Percentiles rank a stretch among this genome's conserved stretches.
Conservation (phyloP, 2,888 invertebrate species). For the Lepidonotus clava region DNA sequence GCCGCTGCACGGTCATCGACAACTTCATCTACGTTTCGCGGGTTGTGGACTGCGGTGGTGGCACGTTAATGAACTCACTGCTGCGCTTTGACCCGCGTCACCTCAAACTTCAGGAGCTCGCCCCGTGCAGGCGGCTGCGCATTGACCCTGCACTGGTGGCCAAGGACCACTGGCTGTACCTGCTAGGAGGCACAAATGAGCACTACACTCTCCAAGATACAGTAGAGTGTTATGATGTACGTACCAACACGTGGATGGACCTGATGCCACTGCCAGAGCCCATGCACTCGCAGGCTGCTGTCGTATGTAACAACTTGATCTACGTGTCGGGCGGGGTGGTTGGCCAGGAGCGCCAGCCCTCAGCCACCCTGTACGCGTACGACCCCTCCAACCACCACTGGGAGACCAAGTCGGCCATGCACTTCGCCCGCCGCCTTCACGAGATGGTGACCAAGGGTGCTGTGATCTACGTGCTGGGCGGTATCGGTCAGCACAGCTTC, state of each 20-base stretch:
- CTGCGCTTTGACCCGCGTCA: conserved; percentile 79
- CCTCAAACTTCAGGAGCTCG: conserved; percentile 75
- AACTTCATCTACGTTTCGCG: conserved; percentile 78
- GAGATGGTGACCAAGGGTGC: conserved; percentile 75
- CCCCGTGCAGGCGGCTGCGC: conserved; percentile 75
- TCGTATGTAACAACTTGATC: conserved; percentile 71
- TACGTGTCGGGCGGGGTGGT: conserved; percentile 78
- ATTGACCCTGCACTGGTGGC: conserved; percentile 77
- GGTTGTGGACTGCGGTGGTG: conserved; percentile 79
- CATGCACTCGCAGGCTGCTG: conserved; percentile 76
- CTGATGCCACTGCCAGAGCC: conserved; percentile 74
- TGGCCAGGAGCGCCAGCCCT: conserved; percentile 74
- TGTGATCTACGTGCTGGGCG: conserved; percentile 76
- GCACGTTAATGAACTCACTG: conserved; percentile 78
- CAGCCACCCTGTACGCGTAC: conserved; percentile 74
- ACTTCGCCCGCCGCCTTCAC: conserved; percentile 77
- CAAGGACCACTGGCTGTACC: conserved; percentile 72
- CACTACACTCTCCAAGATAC: conserved; percentile 76
- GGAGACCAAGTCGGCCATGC: conserved; percentile 74
- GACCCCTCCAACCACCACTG: conserved; percentile 73
- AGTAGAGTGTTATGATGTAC: conserved; percentile 77
- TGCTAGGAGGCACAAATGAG: conserved; percentile 77
- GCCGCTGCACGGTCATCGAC: conserved; percentile 75
- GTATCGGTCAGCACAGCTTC: conserved; percentile 76
- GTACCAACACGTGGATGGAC: conserved; percentile 77